Base-by-base conservation (phyloP, 2,888 invertebrate genomes). In the Hydroisotoma schaefferi region DNA sequence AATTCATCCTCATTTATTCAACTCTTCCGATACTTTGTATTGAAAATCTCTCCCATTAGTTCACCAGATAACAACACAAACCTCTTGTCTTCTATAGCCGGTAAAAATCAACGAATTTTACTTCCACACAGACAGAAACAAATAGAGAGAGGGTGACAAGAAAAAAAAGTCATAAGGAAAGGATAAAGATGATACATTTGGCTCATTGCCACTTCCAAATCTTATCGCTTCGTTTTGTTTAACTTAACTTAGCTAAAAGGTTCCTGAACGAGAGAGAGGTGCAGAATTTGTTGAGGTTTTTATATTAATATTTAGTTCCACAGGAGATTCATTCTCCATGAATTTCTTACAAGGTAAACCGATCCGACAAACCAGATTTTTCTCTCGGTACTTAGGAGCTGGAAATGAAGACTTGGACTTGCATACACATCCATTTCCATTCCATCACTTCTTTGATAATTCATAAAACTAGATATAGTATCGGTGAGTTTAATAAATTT, bases 311-410 rank as follows among this genome's bases (percentile, higher is more conserved):
- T 40, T 15, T 15, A 40, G 40, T 18, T 40, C 20, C 20, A 33
- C n/a, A n/a, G n/a, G n/a, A n/a, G 25, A 46, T 46, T 46, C 46
- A 23, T 23, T 25, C 22, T 25, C 22, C 10, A n/a, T n/a, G n/a
- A 33, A 52, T 28, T 52, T 52, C 52, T 52, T 15, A 37, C 37
- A 52, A 52, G 52, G 52, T 37, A 33, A 52, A n/a, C 33, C 23
- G 33, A 52, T 52, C 52, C 27, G 25, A 26, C 46, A 46, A 18
- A 15, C 40, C 40, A 40, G 40, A 40, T 40, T 40, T 18, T 4
- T 40, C n/a, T 40, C 22, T 3, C 4, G 46, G 18, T 46, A 22
- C 6, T 6, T 15, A 25, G 25, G 49, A 26, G 49, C 49, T 49
- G 28, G 28, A 46, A 46, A 49, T 49, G 49, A n/a, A n/a, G n/a